Conservation (phyloP, 2,888 invertebrate species). For the Apocheima hispidaria region DNA sequence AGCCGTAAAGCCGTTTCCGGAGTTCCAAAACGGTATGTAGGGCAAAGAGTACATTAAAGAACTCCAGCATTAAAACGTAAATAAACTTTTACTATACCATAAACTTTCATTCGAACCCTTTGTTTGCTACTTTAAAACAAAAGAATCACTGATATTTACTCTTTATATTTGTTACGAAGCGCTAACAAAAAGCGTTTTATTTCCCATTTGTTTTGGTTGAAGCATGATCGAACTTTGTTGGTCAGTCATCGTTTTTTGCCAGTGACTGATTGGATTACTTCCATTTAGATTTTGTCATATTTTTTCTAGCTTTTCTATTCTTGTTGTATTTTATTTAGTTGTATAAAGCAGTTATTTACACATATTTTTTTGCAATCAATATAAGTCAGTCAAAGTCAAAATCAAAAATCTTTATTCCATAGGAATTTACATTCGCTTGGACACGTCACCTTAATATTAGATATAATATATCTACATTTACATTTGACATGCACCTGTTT, state of each 20-base stretch:
- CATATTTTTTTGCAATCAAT: too few species aligned
- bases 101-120: constrained; percentile 25
- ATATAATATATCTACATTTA: too few species aligned
- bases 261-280: constrained; percentile 24
- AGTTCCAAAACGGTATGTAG: constrained; percentile 16
- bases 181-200: constrained; percentile 41
- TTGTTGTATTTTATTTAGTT: background rate
- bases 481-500: too few species aligned
- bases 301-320: constrained; percentile 1
- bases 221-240: constrained; percentile 48
- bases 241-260: constrained; percentile 25
- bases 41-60: constrained; percentile 16
- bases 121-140: constrained; percentile 34
- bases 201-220: constrained; percentile 46
- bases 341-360: background rate
- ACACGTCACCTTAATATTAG: too few species aligned
- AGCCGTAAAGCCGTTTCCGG: constrained; percentile 12
- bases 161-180: constrained; percentile 46
- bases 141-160: constrained; percentile 40
- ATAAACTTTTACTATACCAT: constrained; percentile 30
- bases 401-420: too few species aligned
- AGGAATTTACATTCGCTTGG: too few species aligned
- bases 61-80: constrained; percentile 14
- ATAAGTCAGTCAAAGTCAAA: too few species aligned
- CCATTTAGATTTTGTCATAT: constrained; percentile 14